Evolutionary conservation across 2,888 invertebrate genomes (phyloP), one percentile per base, ranked within the genome.

Genomic region (Zelleria hepariella): DNA sequence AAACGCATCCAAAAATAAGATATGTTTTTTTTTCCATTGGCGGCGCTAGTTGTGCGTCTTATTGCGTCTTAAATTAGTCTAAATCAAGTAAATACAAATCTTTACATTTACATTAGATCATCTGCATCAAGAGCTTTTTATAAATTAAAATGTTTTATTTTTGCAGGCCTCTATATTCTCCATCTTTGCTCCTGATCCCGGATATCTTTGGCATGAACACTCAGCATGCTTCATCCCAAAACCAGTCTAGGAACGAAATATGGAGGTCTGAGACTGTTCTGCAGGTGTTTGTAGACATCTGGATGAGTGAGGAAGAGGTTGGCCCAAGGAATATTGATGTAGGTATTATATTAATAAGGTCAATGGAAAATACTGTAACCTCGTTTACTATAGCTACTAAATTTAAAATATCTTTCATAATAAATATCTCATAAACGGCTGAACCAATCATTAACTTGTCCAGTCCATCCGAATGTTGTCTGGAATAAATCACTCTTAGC

Each of bases 211-310:
- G 51, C 18, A 86, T 70, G 72, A 88, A 70, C 64, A 82, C 78
- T 59, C 81, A 75, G 68, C 86, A 76, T 68, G 76, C 76, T 47
- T 69, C 81, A 15, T 64, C 90, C 26, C 91, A 91, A 64, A 86
- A 89, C 60, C 92, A 93, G 67, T 91, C 92, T 0, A 81, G 93
- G 25, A 91, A 93, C 62, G 94, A 95, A 78, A 92, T 94, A 10
- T 96, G 96, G 96, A 90, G 96, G 59, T 95, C 95, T 27, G 96
- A 97, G 81, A 94, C 94, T 0, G 91, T 96, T 6, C 80, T 96
- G 49, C 94, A 95, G 74, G 92, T 96, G 53, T 94, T 96, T 66
- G 91, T 94, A 57, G 96, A 96, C 74, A 91, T 95, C 68, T 96
- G 96, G 96, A 83, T 96, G 74, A 93, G 92, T 76, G 82, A 86